Evolutionary conservation across 2,888 invertebrate genomes (phyloP).

Genomic region (Andricus curvator): DNA sequence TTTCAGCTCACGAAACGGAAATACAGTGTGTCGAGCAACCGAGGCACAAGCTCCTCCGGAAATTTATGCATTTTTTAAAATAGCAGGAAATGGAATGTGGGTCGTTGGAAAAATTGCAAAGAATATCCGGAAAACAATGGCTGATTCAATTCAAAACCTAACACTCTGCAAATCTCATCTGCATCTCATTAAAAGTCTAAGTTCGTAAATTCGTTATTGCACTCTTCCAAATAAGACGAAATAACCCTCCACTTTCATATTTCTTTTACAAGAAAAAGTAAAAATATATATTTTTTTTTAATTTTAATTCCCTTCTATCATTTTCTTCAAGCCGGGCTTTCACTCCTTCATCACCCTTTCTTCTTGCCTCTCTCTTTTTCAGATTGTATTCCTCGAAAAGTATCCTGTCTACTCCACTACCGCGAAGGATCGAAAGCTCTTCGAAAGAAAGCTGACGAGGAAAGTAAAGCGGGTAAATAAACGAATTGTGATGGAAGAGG

Average conservation of each 20-base stretch:
- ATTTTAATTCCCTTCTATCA: neutral
- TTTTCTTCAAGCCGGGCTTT: neutral
- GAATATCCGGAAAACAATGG: constrained; percentile 22
- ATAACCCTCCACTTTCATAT: neutral
- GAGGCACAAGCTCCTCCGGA: constrained; percentile 32
- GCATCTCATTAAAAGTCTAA: constrained; percentile 1
- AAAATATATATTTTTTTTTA: neutral
- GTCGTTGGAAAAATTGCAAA: constrained; percentile 18
- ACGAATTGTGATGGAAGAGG: constrained; percentile 13
- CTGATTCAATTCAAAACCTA: constrained; percentile 10
- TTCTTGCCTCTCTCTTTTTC: neutral
- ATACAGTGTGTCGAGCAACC: constrained; percentile 24
- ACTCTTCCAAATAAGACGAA: neutral
- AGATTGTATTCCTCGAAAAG: neutral
- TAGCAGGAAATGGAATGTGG: neutral
- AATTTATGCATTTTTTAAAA: constrained; percentile 38
- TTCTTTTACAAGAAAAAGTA: neutral
- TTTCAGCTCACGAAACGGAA: constrained; percentile 24
- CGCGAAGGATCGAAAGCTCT: neutral
- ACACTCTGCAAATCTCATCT: neutral
- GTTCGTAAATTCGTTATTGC: neutral
- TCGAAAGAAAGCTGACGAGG: neutral
- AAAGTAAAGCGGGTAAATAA: neutral
- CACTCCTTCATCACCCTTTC: neutral
- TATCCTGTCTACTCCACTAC: neutral